These are phyloP conservation scores for Gastrophysa polygoni DNA, from an alignment of 2,888 invertebrate species.

Conservation along the genomic window DNA sequence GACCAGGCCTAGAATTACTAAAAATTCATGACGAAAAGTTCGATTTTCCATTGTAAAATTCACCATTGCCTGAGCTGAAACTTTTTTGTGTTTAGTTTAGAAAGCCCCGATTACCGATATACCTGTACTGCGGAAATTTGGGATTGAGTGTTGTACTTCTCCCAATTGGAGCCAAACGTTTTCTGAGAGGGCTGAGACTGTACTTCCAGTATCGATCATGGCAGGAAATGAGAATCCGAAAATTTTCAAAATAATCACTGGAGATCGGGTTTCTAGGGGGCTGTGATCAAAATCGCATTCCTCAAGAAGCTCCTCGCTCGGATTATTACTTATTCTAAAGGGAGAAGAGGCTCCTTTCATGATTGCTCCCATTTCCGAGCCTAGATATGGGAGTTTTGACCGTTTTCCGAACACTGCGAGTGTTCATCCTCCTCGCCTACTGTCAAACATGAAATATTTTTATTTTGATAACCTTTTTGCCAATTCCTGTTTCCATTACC, in stretches of 20 bases:
- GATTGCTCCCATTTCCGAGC: not conserved
- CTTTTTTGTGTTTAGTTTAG: not conserved
- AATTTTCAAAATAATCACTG: not conserved
- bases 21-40: not conserved
- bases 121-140: not conserved
- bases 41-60: not conserved
- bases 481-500: no score
- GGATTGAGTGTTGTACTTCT: not conserved
- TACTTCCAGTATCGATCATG: not conserved
- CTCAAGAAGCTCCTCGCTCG: not conserved
- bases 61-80: not conserved
- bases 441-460: not conserved
- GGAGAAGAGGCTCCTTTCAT: not conserved
- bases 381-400: no score
- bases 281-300: not conserved
- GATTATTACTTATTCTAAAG: not conserved
- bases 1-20: not conserved
- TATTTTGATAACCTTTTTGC: no score
- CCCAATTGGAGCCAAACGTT: not conserved
- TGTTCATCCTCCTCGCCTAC: not conserved
- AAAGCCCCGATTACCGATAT: not conserved
- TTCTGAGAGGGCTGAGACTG: not conserved
- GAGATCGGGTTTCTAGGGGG: not conserved
- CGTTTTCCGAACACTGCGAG: not conserved
- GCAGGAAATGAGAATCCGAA: not conserved